These are phyloP conservation scores for Pangasius sanitwongsei DNA, from an alignment of 2,797 vertebrate species.

Conservation along the genomic window DNA sequence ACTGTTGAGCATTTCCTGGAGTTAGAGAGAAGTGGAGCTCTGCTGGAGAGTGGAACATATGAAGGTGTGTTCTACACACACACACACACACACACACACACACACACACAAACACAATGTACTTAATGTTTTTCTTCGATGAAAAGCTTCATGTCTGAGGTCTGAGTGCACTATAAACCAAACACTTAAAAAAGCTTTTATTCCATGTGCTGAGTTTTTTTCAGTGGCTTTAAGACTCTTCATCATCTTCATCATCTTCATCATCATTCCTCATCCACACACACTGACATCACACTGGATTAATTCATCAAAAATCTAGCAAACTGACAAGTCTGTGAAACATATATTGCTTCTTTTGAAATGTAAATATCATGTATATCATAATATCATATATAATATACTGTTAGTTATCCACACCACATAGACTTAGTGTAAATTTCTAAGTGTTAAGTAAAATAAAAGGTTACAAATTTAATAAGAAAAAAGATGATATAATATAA, in stretches of 20 bases:
- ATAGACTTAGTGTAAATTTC: too few species aligned
- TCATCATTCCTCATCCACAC: background rate
- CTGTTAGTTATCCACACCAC: too few species aligned
- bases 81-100: conserved; percentile 28
- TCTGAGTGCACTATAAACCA: background rate
- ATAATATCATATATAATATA: too few species aligned
- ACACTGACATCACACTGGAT: background rate
- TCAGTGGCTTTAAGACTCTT: background rate
- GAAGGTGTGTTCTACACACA: conserved; percentile 82
- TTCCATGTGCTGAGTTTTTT: background rate
- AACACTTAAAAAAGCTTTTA: background rate
- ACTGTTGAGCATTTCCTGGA: conserved; percentile 96
- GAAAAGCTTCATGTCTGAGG: background rate
- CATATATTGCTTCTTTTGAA: too few species aligned
- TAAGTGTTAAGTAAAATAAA: too few species aligned
- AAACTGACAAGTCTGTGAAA: background rate
- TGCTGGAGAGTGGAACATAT: conserved; percentile 98
- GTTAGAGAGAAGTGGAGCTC: conserved; percentile 95
- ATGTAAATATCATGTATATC: too few species aligned
- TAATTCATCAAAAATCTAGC: background rate
- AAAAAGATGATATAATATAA: too few species aligned
- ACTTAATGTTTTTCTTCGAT: background rate
- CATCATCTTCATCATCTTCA: background rate
- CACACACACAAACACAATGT: background rate
- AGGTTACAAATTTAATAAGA: too few species aligned